phyloP scores from a whole-genome alignment of 2,797 vertebrate species.

The Pantherophis alleghaniensis region DNA sequence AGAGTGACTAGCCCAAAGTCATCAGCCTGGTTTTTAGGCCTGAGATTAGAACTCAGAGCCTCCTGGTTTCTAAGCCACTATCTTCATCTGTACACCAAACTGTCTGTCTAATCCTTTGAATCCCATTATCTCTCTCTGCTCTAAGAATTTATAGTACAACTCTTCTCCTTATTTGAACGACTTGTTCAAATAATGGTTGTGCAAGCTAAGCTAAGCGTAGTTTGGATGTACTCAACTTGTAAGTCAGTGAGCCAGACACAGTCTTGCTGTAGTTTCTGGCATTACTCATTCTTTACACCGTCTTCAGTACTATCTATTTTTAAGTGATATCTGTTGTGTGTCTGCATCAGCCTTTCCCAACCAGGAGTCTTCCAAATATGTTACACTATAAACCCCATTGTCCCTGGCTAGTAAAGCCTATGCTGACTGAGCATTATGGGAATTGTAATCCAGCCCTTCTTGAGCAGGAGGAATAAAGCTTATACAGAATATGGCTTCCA shows the following conservation, averaged over 20 bases:
- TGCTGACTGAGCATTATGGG: not conserved
- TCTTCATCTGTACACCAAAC: not conserved
- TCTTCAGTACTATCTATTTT: constrained; percentile 29
- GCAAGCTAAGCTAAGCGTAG: not conserved
- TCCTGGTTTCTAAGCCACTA: not conserved
- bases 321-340: not conserved
- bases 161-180: not conserved
- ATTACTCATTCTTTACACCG: not conserved
- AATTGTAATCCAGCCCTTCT: not conserved
- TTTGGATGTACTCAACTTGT: not conserved
- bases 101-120: not conserved
- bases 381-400: not conserved
- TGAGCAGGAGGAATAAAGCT: not conserved
- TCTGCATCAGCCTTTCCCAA: constrained; percentile 19
- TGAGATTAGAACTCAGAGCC: not conserved
- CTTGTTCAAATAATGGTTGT: not conserved
- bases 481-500: not conserved
- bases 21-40: not conserved
- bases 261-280: not conserved
- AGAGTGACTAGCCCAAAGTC: not conserved
- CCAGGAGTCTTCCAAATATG: not conserved
- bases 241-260: not conserved
- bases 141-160: not conserved
- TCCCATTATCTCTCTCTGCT: not conserved
- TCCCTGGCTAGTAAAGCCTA: not conserved